Conservation (phyloP, 2,113 vertebrate species). For the Microcebus jonahi region DNA sequence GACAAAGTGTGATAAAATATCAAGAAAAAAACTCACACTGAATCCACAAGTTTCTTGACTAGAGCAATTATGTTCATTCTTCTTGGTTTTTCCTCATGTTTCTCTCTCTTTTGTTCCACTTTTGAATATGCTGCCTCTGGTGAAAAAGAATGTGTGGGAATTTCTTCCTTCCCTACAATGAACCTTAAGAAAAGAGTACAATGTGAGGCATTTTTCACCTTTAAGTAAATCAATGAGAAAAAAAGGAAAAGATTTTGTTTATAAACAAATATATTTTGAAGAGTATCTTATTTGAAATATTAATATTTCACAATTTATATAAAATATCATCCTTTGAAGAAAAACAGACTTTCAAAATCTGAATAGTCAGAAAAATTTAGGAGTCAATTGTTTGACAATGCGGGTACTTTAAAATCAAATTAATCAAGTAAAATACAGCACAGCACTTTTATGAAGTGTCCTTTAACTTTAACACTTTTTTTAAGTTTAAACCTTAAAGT, state of each 20-base stretch:
- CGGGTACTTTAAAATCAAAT: slow-evolving; percentile 22
- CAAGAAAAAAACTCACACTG: slow-evolving; percentile 88
- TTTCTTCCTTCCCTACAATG: slow-evolving; percentile 97
- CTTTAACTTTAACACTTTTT: neutral
- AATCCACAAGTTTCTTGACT: slow-evolving; percentile 90
- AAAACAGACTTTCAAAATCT: slow-evolving; percentile 27
- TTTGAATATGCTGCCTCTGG: slow-evolving; percentile 85
- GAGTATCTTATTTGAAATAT: slow-evolving; percentile 26
- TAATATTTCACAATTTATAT: slow-evolving; percentile 1
- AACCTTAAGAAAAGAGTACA: slow-evolving; percentile 87
- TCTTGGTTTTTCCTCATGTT: slow-evolving; percentile 72
- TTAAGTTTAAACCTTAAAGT: neutral
- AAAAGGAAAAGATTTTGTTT: slow-evolving; percentile 8
- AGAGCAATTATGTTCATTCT: slow-evolving; percentile 85
- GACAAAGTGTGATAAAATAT: neutral
- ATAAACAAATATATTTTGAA: neutral
- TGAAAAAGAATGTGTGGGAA: slow-evolving; percentile 90
- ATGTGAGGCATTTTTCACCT: neutral
- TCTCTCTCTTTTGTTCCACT: slow-evolving; percentile 83
- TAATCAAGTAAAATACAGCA: neutral
- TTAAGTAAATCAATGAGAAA: neutral
- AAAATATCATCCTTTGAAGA: slow-evolving; percentile 13
- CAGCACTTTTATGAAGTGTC: neutral
- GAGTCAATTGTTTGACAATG: slow-evolving; percentile 13
- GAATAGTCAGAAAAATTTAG: neutral